These are phyloP conservation scores for Henricia sp. DNA, from an alignment of 53 echinoderm and acorn worm genomes.

Conservation along the genomic window DNA sequence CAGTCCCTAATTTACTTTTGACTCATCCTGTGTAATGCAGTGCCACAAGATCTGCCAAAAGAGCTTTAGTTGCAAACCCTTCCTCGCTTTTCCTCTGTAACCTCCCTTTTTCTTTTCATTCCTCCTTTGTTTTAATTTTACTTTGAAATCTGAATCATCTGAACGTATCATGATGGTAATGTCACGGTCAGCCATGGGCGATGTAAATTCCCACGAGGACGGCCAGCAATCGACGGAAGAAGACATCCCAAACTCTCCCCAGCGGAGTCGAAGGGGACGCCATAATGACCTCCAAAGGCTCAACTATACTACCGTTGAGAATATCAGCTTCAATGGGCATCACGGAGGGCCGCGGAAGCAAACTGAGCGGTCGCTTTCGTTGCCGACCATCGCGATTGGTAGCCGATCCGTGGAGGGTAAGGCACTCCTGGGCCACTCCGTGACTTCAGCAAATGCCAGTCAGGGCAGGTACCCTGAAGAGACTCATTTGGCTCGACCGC, in stretches of 20 bases:
- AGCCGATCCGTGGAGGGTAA: background rate
- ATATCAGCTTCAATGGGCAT: slow-evolving; percentile 71
- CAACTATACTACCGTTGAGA: slow-evolving; percentile 82
- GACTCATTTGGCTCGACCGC: slow-evolving; percentile 11
- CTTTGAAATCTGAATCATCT: background rate
- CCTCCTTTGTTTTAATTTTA: background rate
- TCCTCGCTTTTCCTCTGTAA: slow-evolving; percentile 2
- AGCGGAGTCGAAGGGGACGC: slow-evolving; percentile 55
- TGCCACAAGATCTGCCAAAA: too few relatives aligned
- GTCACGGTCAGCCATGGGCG: slow-evolving; percentile 79
- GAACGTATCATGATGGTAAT: slow-evolving; percentile 18
- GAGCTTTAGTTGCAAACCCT: background rate
- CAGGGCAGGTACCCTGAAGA: background rate
- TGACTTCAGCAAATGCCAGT: background rate
- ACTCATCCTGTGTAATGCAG: too few relatives aligned
- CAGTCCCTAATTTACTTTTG: too few relatives aligned
- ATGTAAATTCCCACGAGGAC: slow-evolving; percentile 76
- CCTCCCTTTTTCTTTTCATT: background rate
- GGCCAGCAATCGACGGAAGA: slow-evolving; percentile 56
- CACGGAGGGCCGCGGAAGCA: slow-evolving; percentile 44
- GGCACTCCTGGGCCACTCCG: slow-evolving; percentile 3
- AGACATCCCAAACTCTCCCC: slow-evolving; percentile 69
- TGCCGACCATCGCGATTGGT: slow-evolving; percentile 61
- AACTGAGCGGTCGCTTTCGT: slow-evolving; percentile 74
- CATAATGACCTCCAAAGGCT: slow-evolving; percentile 73